Evolutionary conservation across 2,113 vertebrate species (phyloP).

Genomic region (Ammodytes dubius): DNA sequence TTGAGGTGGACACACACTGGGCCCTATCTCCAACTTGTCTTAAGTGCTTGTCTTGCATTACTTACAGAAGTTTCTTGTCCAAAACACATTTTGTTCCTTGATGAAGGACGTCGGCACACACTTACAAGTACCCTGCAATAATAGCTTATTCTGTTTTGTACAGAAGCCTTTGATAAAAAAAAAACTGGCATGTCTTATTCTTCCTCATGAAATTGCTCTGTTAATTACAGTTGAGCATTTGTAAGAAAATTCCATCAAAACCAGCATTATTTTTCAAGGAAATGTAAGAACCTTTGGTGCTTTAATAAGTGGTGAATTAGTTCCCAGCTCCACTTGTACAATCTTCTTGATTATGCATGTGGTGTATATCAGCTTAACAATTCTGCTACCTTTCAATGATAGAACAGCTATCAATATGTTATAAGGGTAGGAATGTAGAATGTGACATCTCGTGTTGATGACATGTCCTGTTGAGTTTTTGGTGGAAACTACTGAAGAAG

Average conservation of each 20-base stretch:
- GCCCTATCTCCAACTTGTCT: conserved; percentile 17
- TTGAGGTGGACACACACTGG: conserved; percentile 8
- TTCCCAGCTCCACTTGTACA: conserved; percentile 7
- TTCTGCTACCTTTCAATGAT: neutral
- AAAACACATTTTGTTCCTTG: conserved; percentile 38
- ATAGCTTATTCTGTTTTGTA: conserved; percentile 26
- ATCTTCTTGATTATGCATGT: conserved; percentile 20
- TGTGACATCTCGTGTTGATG: no score
- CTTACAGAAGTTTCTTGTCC: conserved; percentile 36
- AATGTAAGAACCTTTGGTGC: conserved; percentile 7
- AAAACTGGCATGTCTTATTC: conserved; percentile 8
- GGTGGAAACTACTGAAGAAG: neutral
- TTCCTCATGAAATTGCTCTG: conserved; percentile 9
- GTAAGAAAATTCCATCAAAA: conserved; percentile 15
- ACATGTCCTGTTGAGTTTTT: no score
- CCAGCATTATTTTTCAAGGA: neutral
- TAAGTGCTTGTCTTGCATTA: conserved; percentile 29
- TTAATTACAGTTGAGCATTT: conserved; percentile 24
- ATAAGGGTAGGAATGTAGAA: neutral
- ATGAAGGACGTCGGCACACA: neutral
- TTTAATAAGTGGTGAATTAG: conserved; percentile 21
- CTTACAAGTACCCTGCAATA: conserved; percentile 23
- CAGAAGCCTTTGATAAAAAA: conserved; percentile 29
- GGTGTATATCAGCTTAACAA: neutral
- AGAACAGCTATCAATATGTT: conserved; percentile 11